Percentiles rank a stretch among this genome's conserved stretches.
These are phyloP conservation scores for Parazoanthus darwini DNA, from an alignment of 92 coral and sea anemone species.

Conservation along the genomic window DNA sequence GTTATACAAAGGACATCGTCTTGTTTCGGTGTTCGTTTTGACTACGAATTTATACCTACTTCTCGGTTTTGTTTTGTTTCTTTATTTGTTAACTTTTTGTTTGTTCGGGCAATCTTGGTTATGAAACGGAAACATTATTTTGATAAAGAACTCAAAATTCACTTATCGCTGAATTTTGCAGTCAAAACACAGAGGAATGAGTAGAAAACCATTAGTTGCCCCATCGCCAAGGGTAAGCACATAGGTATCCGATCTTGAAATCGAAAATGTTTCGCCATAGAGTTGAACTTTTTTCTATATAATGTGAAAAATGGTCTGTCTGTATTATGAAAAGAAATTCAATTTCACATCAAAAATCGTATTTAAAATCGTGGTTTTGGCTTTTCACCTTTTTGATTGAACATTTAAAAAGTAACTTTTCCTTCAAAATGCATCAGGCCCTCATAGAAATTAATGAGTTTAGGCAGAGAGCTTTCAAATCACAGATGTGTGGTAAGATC, in stretches of 20 bases:
- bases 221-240: background rate
- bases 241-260: background rate
- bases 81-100: background rate
- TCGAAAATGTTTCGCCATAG: background rate
- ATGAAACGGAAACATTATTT: background rate
- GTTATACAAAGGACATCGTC: background rate
- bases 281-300: background rate
- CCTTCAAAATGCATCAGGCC: conserved; percentile 28
- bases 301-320: background rate
- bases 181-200: too few relatives aligned
- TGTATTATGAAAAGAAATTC: background rate
- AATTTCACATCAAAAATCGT: background rate
- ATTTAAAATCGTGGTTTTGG: background rate
- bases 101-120: background rate
- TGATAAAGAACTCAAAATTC: background rate
- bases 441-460: conserved; percentile 36
- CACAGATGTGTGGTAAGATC: conserved; percentile 37
- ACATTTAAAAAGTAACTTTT: conserved; percentile 12
- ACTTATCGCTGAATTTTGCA: background rate
- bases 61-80: background rate
- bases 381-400: background rate
- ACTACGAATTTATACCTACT: too few relatives aligned
- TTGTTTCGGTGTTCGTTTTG: background rate
- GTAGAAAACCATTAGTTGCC: background rate
- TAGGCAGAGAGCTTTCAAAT: conserved; percentile 8